Evolutionary conservation across 2,888 invertebrate genomes (phyloP).

Genomic region (Epinotia bilunana): DNA sequence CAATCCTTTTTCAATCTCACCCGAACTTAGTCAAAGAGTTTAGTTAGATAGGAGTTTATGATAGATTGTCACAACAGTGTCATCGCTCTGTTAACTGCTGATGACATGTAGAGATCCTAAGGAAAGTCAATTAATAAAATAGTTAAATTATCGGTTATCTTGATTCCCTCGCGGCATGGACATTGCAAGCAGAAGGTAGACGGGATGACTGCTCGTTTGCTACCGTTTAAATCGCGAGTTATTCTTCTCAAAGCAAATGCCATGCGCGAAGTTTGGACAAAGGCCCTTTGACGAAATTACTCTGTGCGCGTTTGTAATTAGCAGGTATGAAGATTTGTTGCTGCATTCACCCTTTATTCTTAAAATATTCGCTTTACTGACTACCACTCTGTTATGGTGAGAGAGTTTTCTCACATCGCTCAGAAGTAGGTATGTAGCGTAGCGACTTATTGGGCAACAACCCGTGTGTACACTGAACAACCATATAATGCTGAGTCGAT

Average conservation of each 20-base stretch:
- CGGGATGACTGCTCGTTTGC: conserved; percentile 2
- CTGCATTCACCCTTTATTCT: neutral
- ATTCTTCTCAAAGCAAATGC: conserved; percentile 8
- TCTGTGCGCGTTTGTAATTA: conserved; percentile 12
- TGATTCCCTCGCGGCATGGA: neutral
- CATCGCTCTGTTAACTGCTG: conserved; percentile 6
- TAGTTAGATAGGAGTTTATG: neutral
- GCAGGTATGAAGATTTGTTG: conserved; percentile 6
- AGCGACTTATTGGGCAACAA: neutral
- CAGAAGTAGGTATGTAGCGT: neutral
- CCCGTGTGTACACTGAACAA: neutral
- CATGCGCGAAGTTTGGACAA: conserved; percentile 31
- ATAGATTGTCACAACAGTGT: neutral
- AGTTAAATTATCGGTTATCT: neutral
- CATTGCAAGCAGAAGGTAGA: neutral
- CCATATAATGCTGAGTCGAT: too few species aligned
- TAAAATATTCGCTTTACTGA: neutral
- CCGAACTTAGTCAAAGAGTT: neutral
- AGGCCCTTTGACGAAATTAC: conserved; percentile 36
- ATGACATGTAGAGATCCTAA: conserved; percentile 13
- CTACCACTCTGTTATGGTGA: neutral
- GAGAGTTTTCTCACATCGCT: neutral
- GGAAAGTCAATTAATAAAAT: neutral
- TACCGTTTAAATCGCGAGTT: neutral
- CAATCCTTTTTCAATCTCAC: neutral